Conservation (phyloP, 2,888 invertebrate genomes). For the Liposcelis brunnea region DNA sequence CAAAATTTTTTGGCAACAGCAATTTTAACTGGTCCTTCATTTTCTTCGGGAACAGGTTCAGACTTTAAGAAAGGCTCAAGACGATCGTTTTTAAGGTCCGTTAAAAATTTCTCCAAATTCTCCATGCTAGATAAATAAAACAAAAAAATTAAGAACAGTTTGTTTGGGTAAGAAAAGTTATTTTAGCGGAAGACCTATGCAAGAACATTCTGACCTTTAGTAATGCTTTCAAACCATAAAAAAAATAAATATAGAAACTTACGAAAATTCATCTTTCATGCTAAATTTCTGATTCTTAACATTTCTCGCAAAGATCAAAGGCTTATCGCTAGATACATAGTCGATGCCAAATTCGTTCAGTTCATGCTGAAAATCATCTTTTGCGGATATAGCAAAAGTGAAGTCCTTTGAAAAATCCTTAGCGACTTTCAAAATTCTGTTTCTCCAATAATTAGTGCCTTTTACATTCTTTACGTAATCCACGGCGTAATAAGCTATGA, state of each 20-base stretch:
- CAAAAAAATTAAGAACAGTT: no score
- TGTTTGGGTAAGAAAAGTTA: neutral
- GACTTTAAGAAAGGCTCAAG: constrained; percentile 90
- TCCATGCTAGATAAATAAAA: constrained; percentile 66
- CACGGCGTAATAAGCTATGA: constrained; percentile 83
- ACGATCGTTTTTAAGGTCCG: constrained; percentile 61
- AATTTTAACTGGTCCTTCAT: constrained; percentile 67
- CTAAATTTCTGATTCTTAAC: constrained; percentile 74
- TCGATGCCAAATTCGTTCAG: constrained; percentile 86
- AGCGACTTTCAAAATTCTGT: constrained; percentile 82
- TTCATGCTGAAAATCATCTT: constrained; percentile 88
- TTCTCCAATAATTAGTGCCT: constrained; percentile 98
- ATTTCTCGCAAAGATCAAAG: constrained; percentile 69
- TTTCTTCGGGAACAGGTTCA: constrained; percentile 73
- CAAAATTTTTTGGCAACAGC: constrained; percentile 94
- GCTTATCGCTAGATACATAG: constrained; percentile 74
- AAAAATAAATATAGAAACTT: no score
- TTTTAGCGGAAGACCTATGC: neutral
- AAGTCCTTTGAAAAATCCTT: constrained; percentile 47
- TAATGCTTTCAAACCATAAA: neutral
- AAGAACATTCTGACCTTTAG: neutral
- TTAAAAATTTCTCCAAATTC: constrained; percentile 65
- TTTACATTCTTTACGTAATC: constrained; percentile 95
- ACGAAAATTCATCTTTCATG: constrained; percentile 82
- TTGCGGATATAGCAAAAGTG: constrained; percentile 79